These are phyloP conservation scores for Aphidius colemani DNA, from an alignment of 2,888 invertebrate genomes.

Conservation along the genomic window DNA sequence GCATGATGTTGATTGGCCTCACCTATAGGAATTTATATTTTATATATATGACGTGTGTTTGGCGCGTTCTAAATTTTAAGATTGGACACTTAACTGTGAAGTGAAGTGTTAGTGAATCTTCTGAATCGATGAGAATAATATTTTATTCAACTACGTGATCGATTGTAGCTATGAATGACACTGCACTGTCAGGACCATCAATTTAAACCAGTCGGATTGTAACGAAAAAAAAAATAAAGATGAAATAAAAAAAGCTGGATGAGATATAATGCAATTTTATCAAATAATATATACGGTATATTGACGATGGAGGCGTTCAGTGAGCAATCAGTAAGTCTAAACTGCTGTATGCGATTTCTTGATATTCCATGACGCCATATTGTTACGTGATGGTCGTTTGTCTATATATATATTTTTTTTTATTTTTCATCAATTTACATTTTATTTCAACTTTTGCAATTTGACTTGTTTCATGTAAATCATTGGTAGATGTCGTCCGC, in stretches of 20 bases:
- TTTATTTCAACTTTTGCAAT: background rate
- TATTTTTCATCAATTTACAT: background rate
- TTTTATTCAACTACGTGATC: conserved; percentile 17
- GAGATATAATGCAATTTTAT: conserved; percentile 1
- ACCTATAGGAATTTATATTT: conserved; percentile 13
- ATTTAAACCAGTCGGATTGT: no score
- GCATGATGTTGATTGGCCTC: conserved; percentile 13
- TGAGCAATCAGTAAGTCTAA: conserved; percentile 44
- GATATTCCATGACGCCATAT: conserved; percentile 42
- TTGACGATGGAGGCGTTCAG: conserved; percentile 34
- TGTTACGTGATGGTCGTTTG: conserved; percentile 54
- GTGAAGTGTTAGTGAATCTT: conserved; percentile 8
- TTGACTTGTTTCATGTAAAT: no score
- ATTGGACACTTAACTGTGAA: conserved; percentile 41
- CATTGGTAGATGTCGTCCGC: no score
- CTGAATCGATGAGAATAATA: conserved; percentile 7
- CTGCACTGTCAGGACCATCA: background rate
- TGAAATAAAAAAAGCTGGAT: background rate
- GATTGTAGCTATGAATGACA: background rate
- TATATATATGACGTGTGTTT: conserved; percentile 2
- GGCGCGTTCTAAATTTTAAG: conserved; percentile 44
- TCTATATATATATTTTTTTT: conserved; percentile 26
- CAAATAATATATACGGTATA: background rate
- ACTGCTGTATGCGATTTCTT: conserved; percentile 42
- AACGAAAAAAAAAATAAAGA: background rate